Base-by-base conservation (phyloP, 1,140 invertebrate genomes). In the Melipona quadrifasciata region DNA sequence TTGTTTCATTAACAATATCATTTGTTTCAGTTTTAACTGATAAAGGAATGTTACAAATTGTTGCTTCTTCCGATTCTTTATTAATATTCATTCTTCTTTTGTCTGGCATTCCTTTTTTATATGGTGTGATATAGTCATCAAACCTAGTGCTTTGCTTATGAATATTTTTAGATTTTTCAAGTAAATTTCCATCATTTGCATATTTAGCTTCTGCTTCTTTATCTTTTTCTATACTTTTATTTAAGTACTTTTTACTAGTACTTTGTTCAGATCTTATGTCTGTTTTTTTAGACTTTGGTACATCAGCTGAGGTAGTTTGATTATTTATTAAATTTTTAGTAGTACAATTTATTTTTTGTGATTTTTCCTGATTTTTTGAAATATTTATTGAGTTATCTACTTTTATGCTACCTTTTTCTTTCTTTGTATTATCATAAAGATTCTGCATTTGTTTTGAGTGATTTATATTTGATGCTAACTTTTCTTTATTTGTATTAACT, bases 291-390 rank as follows among this genome's bases (percentile, higher is more conserved):
- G 39, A 12, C 70, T 64, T 80, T 84, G 70, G 58, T 74, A 51
- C 34, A 80, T 73, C 19, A 14, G 47, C 73, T 51, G 78, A 84
- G 78, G 83, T 84, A 84, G 70, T 55, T 74, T 73, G 51, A 65
- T 21, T 53, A 58, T 55, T 27, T 71, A 55, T 12, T 71, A 68
- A 17, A 2, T 27, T 77, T 39, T 34, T 31, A 61, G 1, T 27
- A 21, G 34, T 65, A 67, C 16, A 55, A 19, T 72, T 64, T 73
- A 31, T 17, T n/a, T 80, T 24, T 3, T 70, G 21, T 57, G 39
- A 57, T 24, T 1, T 67, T 11, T 34, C 39, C 16, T 39, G 6
- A 61, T 51, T 72, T 14, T 5, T 12, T 70, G 67, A 70, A 80
- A 53, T 8, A 70, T 74, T 27, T 68, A 16, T 27, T n/a, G 34